Percentiles rank a stretch among this genome's conserved stretches.
Evolutionary conservation across 2,113 vertebrate species (phyloP).

Genomic region (Cepphus grylle): DNA sequence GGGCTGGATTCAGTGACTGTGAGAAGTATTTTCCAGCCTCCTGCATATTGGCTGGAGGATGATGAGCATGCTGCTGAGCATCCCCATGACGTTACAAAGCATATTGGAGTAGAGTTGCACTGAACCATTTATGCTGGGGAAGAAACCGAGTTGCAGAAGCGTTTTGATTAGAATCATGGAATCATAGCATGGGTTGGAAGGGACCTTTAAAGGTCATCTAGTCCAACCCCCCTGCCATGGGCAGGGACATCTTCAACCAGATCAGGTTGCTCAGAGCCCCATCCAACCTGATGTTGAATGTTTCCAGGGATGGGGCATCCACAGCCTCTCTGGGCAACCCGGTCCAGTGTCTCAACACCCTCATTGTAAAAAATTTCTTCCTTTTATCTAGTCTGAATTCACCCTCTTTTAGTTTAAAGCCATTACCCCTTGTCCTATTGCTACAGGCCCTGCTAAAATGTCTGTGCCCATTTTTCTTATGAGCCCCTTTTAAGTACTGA

Average conservation of each 20-base stretch:
- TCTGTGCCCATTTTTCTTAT: background rate
- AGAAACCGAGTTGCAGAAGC: background rate
- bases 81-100: rapidly evolving
- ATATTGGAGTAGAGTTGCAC: background rate
- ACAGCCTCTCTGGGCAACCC: background rate
- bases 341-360: rapidly evolving
- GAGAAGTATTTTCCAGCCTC: background rate
- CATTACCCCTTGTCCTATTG: background rate
- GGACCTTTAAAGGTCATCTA: too few species aligned
- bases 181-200: background rate
- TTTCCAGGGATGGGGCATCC: background rate
- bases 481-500: too few species aligned
- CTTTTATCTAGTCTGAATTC: rapidly evolving
- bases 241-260: rapidly evolving
- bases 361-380: rapidly evolving
- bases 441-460: background rate
- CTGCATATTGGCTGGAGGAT: background rate
- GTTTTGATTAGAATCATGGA: background rate
- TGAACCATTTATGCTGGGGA: background rate
- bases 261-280: rapidly evolving
- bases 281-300: rapidly evolving
- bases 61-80: background rate
- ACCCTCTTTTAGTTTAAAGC: background rate
- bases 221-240: rapidly evolving
- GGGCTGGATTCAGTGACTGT: background rate